A percentile compares a stretch with the other conserved stretches of the same genome.
These are phyloP conservation scores for Phylloscopus whistleri DNA, from an alignment of 2,113 vertebrate genomes.

Conservation along the genomic window DNA sequence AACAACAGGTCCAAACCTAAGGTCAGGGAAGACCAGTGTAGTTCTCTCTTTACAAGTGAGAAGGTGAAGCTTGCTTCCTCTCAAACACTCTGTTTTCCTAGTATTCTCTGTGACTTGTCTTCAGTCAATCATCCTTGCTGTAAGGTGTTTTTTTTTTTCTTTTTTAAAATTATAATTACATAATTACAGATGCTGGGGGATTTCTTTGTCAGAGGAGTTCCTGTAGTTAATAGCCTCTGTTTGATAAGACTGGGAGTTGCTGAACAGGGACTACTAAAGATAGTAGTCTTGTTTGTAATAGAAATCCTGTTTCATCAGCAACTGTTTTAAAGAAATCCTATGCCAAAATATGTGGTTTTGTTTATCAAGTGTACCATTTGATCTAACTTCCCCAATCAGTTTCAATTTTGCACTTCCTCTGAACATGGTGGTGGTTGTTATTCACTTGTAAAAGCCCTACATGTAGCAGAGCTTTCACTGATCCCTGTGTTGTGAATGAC, in stretches of 20 bases:
- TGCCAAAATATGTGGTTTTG: neutral
- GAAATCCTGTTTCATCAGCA: neutral
- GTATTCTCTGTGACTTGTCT: neutral
- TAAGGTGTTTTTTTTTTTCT: too few relatives aligned
- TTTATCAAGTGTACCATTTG: neutral
- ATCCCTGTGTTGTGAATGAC: neutral
- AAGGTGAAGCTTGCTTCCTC: neutral
- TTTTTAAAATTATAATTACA: neutral
- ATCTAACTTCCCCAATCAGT: neutral
- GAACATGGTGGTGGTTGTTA: neutral
- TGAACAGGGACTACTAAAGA: neutral
- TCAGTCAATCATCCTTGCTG: neutral
- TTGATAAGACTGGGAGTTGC: neutral
- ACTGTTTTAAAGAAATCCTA: neutral
- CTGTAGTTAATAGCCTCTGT: neutral
- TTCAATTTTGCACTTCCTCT: neutral
- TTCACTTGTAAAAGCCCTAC: neutral
- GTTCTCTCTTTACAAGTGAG: neutral
- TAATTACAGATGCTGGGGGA: neutral
- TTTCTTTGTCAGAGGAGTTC: neutral
- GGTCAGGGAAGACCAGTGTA: neutral
- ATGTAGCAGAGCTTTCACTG: neutral
- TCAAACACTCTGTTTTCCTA: fast-evolving
- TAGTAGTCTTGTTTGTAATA: neutral
- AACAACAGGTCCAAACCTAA: neutral